Evolutionary conservation across 1,140 invertebrate genomes (phyloP), one percentile per base, ranked within the genome.

Genomic region (Sitobion miscanthi): DNA sequence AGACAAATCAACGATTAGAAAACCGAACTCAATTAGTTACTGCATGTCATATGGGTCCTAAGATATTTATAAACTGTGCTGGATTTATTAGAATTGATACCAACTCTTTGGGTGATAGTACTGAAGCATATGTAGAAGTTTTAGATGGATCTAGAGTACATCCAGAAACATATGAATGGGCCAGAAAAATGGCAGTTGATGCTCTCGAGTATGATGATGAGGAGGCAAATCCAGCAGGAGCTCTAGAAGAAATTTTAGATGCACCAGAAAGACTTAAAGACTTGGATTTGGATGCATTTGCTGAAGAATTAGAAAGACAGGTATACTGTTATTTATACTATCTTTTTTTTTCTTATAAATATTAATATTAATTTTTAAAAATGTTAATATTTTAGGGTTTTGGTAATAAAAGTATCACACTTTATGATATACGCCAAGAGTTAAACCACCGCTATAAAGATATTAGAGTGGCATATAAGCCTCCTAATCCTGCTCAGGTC

Each of bases 61-160:
- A 99, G 96, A 98, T 99, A 0, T 99, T 99, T 94, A 98, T 99
- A 94, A 99, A 99, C 95, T 99, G 99, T 96, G 98, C 99, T 77
- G 99, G 99, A 62, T 99, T 99, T 94, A 99, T 99, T 45, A 99
- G 99, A 96, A 99, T 99, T 94, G 99, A 99, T 94, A 99, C 99
- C 0, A 98, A 98, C 94, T 98, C 98, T 94, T 95, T 99, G 38
- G 98, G 98, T 25, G 98, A 99, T 95, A 97, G 98, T 95, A 99
- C 98, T 0, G 98, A 99, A 94, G 97, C 98, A 0, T 99, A 99
- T 94, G 98, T 99, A 1, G 99, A 99, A 96, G 98, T 99, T 0
- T 95, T 99, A 9, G 99, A 99, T 95, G 99, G 99, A 0, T 99
- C 99, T 0, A 96, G 99, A 94, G 99, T 99, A 1, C 99, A 99